These are phyloP conservation scores for Creontiades dilutus DNA, from an alignment of 2,888 invertebrate species.

Conservation along the genomic window DNA sequence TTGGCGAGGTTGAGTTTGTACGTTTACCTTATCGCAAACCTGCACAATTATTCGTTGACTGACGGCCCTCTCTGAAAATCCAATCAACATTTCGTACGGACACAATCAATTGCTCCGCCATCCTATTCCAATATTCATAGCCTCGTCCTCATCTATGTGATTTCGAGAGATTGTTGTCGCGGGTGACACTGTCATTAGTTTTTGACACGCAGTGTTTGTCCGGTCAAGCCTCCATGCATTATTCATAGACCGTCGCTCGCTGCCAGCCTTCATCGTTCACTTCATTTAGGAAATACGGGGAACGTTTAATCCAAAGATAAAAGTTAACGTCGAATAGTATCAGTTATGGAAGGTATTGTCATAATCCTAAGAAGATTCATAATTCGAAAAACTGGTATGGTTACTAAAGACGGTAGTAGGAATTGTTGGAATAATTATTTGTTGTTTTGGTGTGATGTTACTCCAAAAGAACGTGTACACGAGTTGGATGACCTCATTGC, in stretches of 20 bases:
- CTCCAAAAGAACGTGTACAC: too few species aligned
- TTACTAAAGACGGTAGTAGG: too few species aligned
- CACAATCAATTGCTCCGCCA: neutral
- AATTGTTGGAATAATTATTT: too few species aligned
- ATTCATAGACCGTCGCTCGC: neutral
- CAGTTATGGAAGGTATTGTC: too few species aligned
- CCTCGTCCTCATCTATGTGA: neutral
- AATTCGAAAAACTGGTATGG: too few species aligned
- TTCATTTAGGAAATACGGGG: too few species aligned
- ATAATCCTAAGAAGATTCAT: too few species aligned
- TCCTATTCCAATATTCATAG: conserved; percentile 31
- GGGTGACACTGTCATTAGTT: neutral
- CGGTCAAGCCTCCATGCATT: neutral
- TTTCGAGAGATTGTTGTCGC: conserved; percentile 22
- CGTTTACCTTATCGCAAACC: neutral
- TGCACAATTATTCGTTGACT: neutral
- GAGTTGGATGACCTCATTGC: too few species aligned
- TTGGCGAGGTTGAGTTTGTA: too few species aligned
- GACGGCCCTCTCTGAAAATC: neutral
- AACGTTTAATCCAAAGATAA: too few species aligned
- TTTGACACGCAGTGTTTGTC: conserved; percentile 16
- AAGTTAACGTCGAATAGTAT: too few species aligned
- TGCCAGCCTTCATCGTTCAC: neutral
- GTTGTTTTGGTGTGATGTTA: too few species aligned
- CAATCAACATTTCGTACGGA: neutral